Evolutionary conservation across 2,888 invertebrate species (phyloP).

Genomic region (Dasypogon diadema): DNA sequence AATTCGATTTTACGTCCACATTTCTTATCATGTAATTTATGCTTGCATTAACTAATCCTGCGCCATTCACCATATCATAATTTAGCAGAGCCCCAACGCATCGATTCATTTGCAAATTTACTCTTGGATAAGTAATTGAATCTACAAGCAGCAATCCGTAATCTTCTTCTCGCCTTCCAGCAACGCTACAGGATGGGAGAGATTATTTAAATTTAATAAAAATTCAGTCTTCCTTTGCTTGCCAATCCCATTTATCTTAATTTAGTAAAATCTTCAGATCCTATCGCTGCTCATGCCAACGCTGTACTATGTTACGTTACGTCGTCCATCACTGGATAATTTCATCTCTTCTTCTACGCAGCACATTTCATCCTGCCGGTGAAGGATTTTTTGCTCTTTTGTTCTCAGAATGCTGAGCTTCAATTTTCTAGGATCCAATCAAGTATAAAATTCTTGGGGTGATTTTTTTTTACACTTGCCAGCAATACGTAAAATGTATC

Average conservation of each 20-base stretch:
- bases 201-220: conserved; percentile 29
- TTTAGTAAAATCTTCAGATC: conserved; percentile 18
- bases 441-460: conserved; percentile 12
- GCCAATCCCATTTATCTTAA: conserved; percentile 32
- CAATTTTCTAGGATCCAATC: conserved; percentile 34
- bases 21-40: no score
- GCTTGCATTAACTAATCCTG: no score
- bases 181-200: not conserved
- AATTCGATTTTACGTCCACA: no score
- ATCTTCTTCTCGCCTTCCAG: not conserved
- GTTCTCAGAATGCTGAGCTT: conserved; percentile 17
- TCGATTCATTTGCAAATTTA: no score
- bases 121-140: no score
- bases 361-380: not conserved
- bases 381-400: conserved; percentile 10
- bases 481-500: not conserved
- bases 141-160: no score
- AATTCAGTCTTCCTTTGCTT: conserved; percentile 9
- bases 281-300: not conserved
- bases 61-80: no score
- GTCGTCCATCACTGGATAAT: not conserved
- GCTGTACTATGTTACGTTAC: not conserved
- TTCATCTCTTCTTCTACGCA: not conserved
- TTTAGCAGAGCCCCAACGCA: no score
- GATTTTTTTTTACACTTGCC: not conserved